Percentiles rank a stretch among this genome's conserved stretches.
These are phyloP conservation scores for Rhizomys pruinosus DNA, from an alignment of 2,113 vertebrate species.

Conservation along the genomic window DNA sequence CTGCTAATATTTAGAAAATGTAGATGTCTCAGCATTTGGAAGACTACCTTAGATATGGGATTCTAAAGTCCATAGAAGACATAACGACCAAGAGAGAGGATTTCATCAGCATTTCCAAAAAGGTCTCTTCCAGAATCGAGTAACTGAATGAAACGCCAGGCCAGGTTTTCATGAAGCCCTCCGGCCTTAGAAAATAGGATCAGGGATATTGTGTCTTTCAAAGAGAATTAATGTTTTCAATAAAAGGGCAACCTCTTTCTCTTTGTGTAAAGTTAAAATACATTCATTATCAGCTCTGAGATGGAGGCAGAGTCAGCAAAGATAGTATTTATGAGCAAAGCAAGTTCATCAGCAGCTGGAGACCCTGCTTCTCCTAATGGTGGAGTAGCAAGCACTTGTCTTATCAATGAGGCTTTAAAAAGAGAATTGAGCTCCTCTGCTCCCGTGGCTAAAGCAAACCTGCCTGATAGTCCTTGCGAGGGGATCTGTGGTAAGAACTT, in stretches of 20 bases:
- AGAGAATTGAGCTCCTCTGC: neutral
- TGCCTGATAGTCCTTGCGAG: neutral
- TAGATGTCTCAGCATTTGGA: neutral
- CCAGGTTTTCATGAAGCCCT: slow-evolving; percentile 51
- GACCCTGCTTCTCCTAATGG: slow-evolving; percentile 14
- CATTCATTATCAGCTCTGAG: slow-evolving; percentile 59
- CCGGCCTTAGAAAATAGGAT: neutral
- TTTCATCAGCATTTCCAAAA: neutral
- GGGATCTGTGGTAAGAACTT: neutral
- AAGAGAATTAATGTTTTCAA: slow-evolving; percentile 71
- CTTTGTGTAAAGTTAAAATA: slow-evolving; percentile 60
- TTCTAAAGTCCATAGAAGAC: neutral
- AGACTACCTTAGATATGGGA: neutral
- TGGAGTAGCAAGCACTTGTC: neutral
- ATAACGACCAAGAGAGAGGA: neutral
- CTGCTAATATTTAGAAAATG: neutral
- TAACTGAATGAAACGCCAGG: slow-evolving; percentile 51
- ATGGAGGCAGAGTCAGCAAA: slow-evolving; percentile 65
- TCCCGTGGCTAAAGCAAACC: neutral
- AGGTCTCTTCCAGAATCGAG: neutral
- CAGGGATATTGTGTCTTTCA: slow-evolving; percentile 32
- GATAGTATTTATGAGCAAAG: slow-evolving; percentile 14
- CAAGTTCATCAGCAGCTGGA: neutral
- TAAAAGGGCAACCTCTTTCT: slow-evolving; percentile 67
- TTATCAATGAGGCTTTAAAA: neutral